These are phyloP conservation scores for Eupeodes latifasciatus DNA, from an alignment of 2,888 invertebrate genomes.

Conservation along the genomic window DNA sequence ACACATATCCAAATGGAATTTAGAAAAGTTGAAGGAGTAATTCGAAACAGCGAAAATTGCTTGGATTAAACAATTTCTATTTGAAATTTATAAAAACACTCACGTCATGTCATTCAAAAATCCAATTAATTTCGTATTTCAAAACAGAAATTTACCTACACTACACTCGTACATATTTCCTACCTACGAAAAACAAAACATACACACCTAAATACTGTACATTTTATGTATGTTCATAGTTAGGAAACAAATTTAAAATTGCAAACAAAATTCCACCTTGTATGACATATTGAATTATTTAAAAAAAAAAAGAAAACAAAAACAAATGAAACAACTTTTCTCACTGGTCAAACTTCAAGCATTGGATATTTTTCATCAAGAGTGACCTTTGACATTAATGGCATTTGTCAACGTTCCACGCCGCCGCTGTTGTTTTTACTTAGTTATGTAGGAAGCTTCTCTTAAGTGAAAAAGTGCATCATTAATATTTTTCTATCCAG, in stretches of 20 bases:
- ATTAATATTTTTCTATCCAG: too few species aligned
- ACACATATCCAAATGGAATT: conserved; percentile 4
- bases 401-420: conserved; percentile 34
- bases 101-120: conserved; percentile 52
- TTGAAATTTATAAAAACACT: conserved; percentile 16
- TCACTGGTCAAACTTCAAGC: conserved; percentile 37
- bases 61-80: conserved; percentile 9
- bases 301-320: conserved; percentile 31
- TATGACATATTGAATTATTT: conserved; percentile 49
- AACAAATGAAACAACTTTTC: neutral
- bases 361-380: neutral
- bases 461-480: too few species aligned
- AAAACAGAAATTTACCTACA: conserved; percentile 10
- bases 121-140: conserved; percentile 51
- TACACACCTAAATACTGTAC: too few species aligned
- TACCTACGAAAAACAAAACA: too few species aligned
- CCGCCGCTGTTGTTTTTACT: neutral
- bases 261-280: conserved; percentile 42
- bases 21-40: conserved; percentile 14
- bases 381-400: conserved; percentile 21
- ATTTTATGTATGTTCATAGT: neutral
- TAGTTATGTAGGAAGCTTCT: neutral
- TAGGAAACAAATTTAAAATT: conserved; percentile 14
- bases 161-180: neutral
- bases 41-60: neutral